Base-by-base conservation (phyloP, 2,113 vertebrate species). In the Benitochromis conjunctus region DNA sequence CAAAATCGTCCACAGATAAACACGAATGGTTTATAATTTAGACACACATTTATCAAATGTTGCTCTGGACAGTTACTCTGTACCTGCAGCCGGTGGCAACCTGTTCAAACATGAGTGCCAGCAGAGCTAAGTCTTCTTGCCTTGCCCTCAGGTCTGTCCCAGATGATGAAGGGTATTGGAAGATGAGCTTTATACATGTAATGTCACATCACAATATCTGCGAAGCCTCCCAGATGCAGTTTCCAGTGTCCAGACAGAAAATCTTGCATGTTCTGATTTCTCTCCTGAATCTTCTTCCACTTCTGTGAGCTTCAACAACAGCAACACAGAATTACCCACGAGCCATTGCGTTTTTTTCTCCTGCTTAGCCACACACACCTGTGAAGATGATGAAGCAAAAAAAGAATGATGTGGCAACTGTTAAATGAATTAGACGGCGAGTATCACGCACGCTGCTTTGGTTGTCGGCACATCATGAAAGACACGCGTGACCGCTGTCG, bases 271-370 rank as follows among this genome's bases (percentile, higher is more conserved):
- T 66, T 14, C 11, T 0, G 1, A 3, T 41, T 41, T 66, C 11
- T 41, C 38, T 66, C 62, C 21, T 41, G 36, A 66, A 5, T 66
- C 34, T 43, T 43, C 11, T 66, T 41, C 41, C 36, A 24, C 62
- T 66, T 66, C 62, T 66, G 11, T 14, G 36, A 66, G n/a, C 36
- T 0, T 34, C 29, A 34, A 6, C 58, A 62, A 11, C 4, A 34
- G 58, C 9, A 34, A 3, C 29, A 62, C 5, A 41, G 62, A 21
- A 0, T 11, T 66, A 0, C 36, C 2, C 36, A 66, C 4, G n/a
- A 66, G 36, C 3, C n/a, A 41, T 10, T 14, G 36, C 41, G 36
- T n/a, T 24, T 41, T 21, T 36, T 66, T 2, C 36, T 14, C n/a
- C 46, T 14, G 43, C 0, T 14, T 21, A 2, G 36, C 36, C 21